Evolutionary conservation across 2,888 invertebrate species (phyloP), one percentile per base, ranked within the genome.

Genomic region (Epicampocera succincta): DNA sequence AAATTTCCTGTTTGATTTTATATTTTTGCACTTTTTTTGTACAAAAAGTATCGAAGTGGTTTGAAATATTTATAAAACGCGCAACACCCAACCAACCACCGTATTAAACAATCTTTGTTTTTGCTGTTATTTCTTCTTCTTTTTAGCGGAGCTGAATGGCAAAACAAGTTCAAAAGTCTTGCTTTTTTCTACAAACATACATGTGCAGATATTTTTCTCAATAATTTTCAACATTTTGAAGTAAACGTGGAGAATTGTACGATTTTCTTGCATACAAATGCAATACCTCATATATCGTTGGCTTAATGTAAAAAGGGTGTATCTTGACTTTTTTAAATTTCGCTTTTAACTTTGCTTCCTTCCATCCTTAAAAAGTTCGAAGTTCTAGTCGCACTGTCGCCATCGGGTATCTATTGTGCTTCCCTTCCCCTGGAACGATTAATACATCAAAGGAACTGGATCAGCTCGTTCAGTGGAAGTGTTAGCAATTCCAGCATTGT

Each of bases 141-240:
- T 42, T 44, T 56, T 29, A 29, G 17, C n/a, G 25, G n/a, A 15
- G 4, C 40, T 38, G 21, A 25, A 52, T 29, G 11, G 33, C n/a
- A 69, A 69, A 77, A 77, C 71, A 77, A 77, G 77, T 77, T 77
- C 77, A 77, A 71, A 77, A 71, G 77, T 71, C 63, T 77, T 63
- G 77, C 38, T 63, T 63, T 71, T 40, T 54, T 61, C 33, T 29
- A 33, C n/a, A n/a, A n/a, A n/a, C n/a, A n/a, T n/a, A n/a, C 21
- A 25, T 25, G 5, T 25, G 25, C 19, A 65, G 15, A 38, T 40
- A 50, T 65, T 50, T 33, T 66, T 52, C 33, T 52, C 19, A 40
- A 38, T 52, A 21, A 9, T 58, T n/a, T 72, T 61, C 5, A 72
- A 44, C 61, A 61, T 61, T 72, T 72, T 29, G 6, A 68, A 21